Conservation (phyloP, 2,888 invertebrate genomes). For the Drosophila histrio region DNA sequence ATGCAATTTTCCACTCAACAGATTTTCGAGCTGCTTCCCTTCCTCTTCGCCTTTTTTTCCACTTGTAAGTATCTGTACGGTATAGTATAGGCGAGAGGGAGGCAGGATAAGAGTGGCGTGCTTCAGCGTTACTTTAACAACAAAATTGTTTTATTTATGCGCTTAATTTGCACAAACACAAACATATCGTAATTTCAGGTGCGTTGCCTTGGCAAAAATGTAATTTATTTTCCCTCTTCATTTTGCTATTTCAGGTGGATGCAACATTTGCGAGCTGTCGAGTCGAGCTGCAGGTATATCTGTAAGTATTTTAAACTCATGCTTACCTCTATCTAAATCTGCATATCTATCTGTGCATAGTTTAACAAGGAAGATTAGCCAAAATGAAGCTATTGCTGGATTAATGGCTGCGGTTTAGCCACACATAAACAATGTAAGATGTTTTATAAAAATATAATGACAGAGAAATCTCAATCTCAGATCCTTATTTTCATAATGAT, state of each 20-base stretch:
- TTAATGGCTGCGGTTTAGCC: too few species aligned
- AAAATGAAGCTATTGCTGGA: slow-evolving; percentile 5
- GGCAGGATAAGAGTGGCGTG: neutral
- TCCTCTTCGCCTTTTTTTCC: neutral
- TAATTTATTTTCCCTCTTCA: slow-evolving; percentile 38
- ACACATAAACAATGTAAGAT: too few species aligned
- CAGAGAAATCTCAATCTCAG: too few species aligned
- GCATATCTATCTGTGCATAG: neutral
- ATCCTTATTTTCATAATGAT: too few species aligned
- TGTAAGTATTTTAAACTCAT: neutral
- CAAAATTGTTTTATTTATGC: slow-evolving; percentile 60
- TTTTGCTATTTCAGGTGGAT: slow-evolving; percentile 12
- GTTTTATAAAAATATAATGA: too few species aligned
- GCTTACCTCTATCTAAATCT: neutral
- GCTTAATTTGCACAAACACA: slow-evolving; percentile 43
- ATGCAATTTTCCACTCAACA: slow-evolving; percentile 74
- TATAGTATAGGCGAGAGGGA: neutral
- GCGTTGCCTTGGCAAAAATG: slow-evolving; percentile 24
- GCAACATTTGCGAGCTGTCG: slow-evolving; percentile 6
- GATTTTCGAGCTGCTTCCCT: slow-evolving; percentile 38
- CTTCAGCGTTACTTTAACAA: slow-evolving; percentile 42
- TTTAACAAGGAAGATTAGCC: neutral
- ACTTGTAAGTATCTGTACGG: neutral
- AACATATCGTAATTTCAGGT: slow-evolving; percentile 4
- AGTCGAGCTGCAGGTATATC: slow-evolving; percentile 1